Conservation (phyloP, 2,888 invertebrate species). For the Julus scanicus region DNA sequence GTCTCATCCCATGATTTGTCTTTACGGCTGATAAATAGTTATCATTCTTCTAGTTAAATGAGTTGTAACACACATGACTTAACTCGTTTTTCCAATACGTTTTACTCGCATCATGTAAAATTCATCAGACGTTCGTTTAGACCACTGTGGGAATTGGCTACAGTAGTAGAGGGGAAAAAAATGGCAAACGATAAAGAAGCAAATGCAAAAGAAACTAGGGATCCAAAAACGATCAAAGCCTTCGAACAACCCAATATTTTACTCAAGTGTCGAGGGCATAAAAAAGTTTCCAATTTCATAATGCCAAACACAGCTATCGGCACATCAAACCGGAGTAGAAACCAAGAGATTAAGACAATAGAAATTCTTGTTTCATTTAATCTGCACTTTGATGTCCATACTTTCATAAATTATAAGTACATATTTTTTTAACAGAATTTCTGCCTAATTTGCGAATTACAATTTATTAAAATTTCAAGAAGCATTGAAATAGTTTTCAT, state of each 20-base stretch:
- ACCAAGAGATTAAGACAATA: no score
- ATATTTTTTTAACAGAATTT: no score
- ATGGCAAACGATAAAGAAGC: neutral
- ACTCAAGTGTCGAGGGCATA: neutral
- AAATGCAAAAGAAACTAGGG: neutral
- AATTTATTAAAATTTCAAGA: no score
- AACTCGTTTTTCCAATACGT: neutral
- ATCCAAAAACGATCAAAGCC: neutral
- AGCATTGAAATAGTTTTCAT: no score
- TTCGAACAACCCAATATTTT: neutral
- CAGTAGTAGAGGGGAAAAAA: neutral
- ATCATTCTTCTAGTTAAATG: slow-evolving; percentile 1
- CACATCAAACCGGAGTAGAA: neutral
- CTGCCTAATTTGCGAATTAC: no score
- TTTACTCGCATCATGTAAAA: neutral
- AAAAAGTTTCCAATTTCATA: neutral
- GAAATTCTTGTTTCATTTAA: no score
- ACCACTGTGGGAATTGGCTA: neutral
- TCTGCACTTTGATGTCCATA: no score
- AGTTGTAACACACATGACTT: neutral
- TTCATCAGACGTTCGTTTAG: neutral
- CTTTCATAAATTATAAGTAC: no score
- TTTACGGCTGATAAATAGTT: neutral
- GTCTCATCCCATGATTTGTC: neutral
- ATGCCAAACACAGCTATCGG: neutral